Conservation (phyloP, 2,888 invertebrate species). For the Ochropacha duplaris region DNA sequence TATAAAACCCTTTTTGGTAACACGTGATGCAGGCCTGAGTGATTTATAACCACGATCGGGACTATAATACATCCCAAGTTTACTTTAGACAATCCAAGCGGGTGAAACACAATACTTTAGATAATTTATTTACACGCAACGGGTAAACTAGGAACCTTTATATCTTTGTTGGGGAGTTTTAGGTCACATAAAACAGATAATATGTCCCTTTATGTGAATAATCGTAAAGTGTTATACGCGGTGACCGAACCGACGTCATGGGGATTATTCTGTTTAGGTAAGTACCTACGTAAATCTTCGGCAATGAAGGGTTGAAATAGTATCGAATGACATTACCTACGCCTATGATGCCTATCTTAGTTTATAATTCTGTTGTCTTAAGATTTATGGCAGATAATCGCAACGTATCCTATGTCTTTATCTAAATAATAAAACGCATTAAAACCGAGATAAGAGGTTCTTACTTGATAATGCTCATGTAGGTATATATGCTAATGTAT, state of each 20-base stretch:
- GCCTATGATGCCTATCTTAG: conserved; percentile 19
- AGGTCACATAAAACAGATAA: conserved; percentile 77
- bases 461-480: conserved; percentile 37
- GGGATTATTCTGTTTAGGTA: conserved; percentile 48
- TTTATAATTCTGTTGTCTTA: conserved; percentile 29
- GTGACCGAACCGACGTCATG: conserved; percentile 67
- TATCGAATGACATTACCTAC: conserved; percentile 21
- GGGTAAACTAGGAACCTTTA: conserved; percentile 71
- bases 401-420: conserved; percentile 43
- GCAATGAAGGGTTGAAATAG: conserved; percentile 32
- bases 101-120: conserved; percentile 59
- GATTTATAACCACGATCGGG: conserved; percentile 65
- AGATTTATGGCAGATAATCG: conserved; percentile 42
- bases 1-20: conserved; percentile 71
- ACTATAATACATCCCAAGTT: conserved; percentile 66
- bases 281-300: conserved; percentile 42
- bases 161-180: conserved; percentile 73
- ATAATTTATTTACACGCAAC: conserved; percentile 77
- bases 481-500: neutral
- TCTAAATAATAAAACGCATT: conserved; percentile 49
- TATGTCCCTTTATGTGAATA: conserved; percentile 70
- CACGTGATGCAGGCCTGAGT: conserved; percentile 57
- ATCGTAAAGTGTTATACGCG: conserved; percentile 63
- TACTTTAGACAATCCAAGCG: conserved; percentile 68
- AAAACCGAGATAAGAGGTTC: conserved; percentile 17